Evolutionary conservation across 2,797 vertebrate species (phyloP).

Genomic region (Glossophaga mutica): DNA sequence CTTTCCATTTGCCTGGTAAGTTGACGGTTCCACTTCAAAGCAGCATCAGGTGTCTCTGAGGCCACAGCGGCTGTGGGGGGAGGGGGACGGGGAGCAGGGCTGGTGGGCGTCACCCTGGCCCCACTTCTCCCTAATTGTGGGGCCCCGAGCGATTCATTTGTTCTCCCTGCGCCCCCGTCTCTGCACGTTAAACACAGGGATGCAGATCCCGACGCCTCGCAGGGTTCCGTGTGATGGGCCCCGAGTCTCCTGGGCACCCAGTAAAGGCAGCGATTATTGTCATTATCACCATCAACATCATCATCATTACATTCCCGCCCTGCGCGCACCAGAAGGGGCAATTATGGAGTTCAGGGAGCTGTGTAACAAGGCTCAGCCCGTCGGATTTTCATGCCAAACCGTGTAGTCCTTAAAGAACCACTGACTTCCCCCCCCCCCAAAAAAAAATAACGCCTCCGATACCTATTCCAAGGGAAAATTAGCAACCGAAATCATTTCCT

Average conservation of each 20-base stretch:
- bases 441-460: not conserved
- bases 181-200: not conserved
- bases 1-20: not conserved
- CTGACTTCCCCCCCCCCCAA: not conserved
- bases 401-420: not conserved
- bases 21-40: not conserved
- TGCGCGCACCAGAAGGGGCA: not conserved
- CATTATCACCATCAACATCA: not conserved
- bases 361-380: slow-evolving; percentile 43
- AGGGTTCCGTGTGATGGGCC: not conserved
- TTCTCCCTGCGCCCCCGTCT: not conserved
- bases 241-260: not conserved
- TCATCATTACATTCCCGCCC: not conserved
- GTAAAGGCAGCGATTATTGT: not conserved
- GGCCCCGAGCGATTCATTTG: not conserved
- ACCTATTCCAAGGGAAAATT: not conserved
- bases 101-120: accelerated
- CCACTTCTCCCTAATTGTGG: accelerated
- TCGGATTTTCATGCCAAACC: slow-evolving; percentile 30
- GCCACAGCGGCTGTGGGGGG: accelerated
- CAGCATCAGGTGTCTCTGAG: not conserved
- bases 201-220: accelerated
- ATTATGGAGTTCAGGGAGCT: slow-evolving; percentile 22
- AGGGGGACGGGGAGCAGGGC: not conserved
- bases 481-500: not conserved